Evolutionary conservation across 2,888 invertebrate species (phyloP).

Genomic region (Apamea crenata): DNA sequence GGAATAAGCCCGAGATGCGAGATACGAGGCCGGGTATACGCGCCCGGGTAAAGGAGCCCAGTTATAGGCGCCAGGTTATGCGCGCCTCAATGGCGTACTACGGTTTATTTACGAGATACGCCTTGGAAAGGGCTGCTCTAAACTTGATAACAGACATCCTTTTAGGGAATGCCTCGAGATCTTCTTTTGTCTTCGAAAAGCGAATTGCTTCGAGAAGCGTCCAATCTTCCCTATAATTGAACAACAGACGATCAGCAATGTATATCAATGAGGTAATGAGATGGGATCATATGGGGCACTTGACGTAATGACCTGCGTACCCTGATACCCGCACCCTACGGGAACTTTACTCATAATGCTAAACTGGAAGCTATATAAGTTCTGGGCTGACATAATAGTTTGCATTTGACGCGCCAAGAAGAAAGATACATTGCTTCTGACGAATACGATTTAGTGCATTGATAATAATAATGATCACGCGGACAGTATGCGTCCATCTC

Average conservation of each 20-base stretch:
- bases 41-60: conserved; percentile 1
- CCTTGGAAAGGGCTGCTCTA: conserved; percentile 36
- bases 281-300: background rate
- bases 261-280: conserved; percentile 10
- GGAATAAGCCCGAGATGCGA: conserved; percentile 52
- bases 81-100: conserved; percentile 46
- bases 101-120: conserved; percentile 57
- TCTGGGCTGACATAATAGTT: background rate
- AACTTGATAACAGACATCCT: conserved; percentile 56
- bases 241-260: conserved; percentile 2
- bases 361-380: background rate
- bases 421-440: no score
- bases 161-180: conserved; percentile 31
- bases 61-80: conserved; percentile 6
- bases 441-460: background rate
- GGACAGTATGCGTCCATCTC: background rate
- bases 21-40: conserved; percentile 30
- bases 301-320: background rate
- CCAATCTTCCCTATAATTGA: conserved; percentile 42
- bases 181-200: conserved; percentile 39
- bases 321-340: background rate
- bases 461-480: background rate
- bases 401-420: background rate
- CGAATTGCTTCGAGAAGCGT: conserved; percentile 19
- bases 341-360: background rate